phyloP scores from a whole-genome alignment of 1,140 invertebrate species.

The Cydia fagiglandana region DNA sequence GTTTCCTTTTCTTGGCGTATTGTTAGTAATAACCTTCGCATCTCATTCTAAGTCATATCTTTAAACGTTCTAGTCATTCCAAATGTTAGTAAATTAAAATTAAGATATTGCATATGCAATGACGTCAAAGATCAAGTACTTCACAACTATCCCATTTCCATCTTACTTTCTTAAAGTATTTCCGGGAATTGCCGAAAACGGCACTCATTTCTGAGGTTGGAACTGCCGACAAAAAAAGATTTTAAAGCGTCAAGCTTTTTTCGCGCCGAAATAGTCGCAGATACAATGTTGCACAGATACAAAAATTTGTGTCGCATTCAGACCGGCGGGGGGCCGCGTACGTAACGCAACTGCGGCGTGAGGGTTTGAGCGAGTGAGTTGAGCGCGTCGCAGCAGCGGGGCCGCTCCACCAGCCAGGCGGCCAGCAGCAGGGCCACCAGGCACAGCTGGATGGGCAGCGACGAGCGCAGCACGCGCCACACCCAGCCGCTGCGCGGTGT shows the following conservation, averaged over 20 bases:
- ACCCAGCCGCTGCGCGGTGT: slow-evolving; percentile 82
- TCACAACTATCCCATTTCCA: not conserved
- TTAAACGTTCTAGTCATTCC: slow-evolving; percentile 33
- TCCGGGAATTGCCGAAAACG: slow-evolving; percentile 6
- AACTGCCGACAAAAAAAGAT: not conserved
- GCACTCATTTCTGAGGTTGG: slow-evolving; percentile 12
- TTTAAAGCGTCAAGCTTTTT: slow-evolving; percentile 19
- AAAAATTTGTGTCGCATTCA: slow-evolving; percentile 72
- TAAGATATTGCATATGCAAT: slow-evolving; percentile 42
- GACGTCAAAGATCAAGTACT: slow-evolving; percentile 27
- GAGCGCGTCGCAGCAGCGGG: slow-evolving; percentile 90
- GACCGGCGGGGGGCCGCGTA: slow-evolving; percentile 91
- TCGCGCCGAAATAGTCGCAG: not conserved
- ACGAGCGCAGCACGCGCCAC: slow-evolving; percentile 87
- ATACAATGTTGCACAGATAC: slow-evolving; percentile 15
- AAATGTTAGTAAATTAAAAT: slow-evolving; percentile 34
- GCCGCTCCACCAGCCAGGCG: slow-evolving; percentile 89
- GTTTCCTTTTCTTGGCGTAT: not conserved
- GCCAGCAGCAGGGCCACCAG: slow-evolving; percentile 89
- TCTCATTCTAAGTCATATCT: slow-evolving; percentile 33
- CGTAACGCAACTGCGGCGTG: slow-evolving; percentile 90
- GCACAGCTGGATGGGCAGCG: slow-evolving; percentile 90
- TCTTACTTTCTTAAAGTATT: not conserved
- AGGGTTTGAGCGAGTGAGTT: slow-evolving; percentile 91
- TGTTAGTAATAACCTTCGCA: slow-evolving; percentile 44